Percentiles rank a stretch among this genome's conserved stretches.
Conservation (phyloP, 2,797 vertebrate species). For the Lateolabrax maculatus region DNA sequence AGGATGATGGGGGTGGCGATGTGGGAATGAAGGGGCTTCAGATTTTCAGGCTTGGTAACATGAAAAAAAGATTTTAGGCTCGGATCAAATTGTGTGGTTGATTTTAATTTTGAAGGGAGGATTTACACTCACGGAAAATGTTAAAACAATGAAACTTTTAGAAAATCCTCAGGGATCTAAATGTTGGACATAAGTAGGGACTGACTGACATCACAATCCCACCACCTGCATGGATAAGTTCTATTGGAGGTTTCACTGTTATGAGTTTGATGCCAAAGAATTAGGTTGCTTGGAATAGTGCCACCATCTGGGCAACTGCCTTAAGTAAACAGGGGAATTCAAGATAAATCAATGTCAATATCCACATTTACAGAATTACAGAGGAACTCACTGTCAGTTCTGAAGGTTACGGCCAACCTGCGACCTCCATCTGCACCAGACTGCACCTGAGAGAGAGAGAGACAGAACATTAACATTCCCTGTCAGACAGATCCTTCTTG, state of each 20-base stretch:
- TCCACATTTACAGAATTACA: not conserved
- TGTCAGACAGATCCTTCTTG: not conserved
- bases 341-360: not conserved
- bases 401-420: constrained; percentile 77
- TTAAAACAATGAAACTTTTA: not conserved
- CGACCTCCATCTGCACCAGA: constrained; percentile 76
- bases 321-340: not conserved
- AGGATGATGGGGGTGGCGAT: not conserved
- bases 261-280: not conserved
- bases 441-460: constrained; percentile 64
- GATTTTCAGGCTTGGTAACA: not conserved
- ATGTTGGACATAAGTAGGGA: not conserved
- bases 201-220: not conserved
- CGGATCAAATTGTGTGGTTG: not conserved
- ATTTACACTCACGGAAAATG: not conserved
- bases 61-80: not conserved
- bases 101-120: not conserved
- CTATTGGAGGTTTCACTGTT: not conserved
- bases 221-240: not conserved
- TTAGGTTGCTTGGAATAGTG: not conserved
- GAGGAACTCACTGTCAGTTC: constrained; percentile 84
- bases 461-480: not conserved
- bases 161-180: not conserved
- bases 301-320: not conserved
- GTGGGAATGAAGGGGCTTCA: not conserved